These are phyloP conservation scores for Lutjanus argentimaculatus DNA, from an alignment of 2,797 vertebrate genomes.

Conservation along the genomic window DNA sequence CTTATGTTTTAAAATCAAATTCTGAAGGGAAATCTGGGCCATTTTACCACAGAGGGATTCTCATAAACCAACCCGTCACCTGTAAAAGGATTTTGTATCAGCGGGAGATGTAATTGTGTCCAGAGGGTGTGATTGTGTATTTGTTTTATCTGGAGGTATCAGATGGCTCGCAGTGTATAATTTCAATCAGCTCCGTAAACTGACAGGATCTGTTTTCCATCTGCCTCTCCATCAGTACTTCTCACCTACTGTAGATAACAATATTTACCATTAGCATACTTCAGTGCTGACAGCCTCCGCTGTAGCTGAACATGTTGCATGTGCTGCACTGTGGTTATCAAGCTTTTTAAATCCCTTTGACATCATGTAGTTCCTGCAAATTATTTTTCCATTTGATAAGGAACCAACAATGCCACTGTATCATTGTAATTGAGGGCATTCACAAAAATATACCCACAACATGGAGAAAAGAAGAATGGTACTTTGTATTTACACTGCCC, in stretches of 20 bases:
- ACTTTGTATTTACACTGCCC: conserved; percentile 1
- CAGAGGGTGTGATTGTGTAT: conserved; percentile 33
- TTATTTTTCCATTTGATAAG: background rate
- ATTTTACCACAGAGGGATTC: conserved; percentile 5
- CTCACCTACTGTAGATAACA: conserved; percentile 30
- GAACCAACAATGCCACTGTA: background rate
- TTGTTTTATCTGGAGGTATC: conserved; percentile 42
- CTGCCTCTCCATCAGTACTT: conserved; percentile 13
- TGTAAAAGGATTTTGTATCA: conserved; percentile 23
- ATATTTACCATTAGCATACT: conserved; percentile 15
- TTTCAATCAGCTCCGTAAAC: conserved; percentile 38
- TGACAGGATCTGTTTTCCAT: conserved; percentile 40
- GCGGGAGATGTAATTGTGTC: conserved; percentile 30
- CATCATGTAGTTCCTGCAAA: background rate
- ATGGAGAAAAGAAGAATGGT: background rate
- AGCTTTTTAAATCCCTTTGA: background rate
- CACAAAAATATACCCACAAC: background rate
- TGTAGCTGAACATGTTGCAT: background rate
- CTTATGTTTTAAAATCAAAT: conserved; percentile 1
- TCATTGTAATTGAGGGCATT: background rate
- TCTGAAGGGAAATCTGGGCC: background rate
- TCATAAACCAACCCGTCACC: conserved; percentile 14
- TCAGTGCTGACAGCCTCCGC: background rate
- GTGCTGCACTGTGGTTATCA: background rate
- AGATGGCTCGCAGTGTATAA: conserved; percentile 20